A percentile compares a stretch with the other conserved stretches of the same genome.
Evolutionary conservation across 2,113 vertebrate genomes (phyloP).

Genomic region (Phalacrocorax aristotelis): DNA sequence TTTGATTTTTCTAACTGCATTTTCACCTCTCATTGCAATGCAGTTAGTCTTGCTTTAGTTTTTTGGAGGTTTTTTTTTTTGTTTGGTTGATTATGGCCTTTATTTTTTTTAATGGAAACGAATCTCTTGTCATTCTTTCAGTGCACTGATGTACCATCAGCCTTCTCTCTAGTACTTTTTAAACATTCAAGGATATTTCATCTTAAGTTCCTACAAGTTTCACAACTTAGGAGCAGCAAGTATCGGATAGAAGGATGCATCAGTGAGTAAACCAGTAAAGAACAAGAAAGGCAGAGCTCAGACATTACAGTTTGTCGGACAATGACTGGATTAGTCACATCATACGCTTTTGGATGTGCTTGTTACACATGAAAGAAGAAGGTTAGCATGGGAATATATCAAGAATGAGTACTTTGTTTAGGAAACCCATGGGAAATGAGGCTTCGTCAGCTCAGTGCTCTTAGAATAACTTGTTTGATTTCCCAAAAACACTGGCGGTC

Average conservation of each 20-base stretch:
- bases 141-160: background rate
- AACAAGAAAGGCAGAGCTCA: background rate
- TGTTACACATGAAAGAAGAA: background rate
- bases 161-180: background rate
- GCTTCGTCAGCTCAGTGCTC: background rate
- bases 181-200: background rate
- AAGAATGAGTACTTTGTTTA: background rate
- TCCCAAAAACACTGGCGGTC: background rate
- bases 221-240: background rate
- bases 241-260: background rate
- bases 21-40: background rate
- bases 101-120: background rate
- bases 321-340: background rate
- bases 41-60: background rate
- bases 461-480: background rate
- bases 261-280: background rate
- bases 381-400: background rate
- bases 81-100: background rate
- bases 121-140: background rate
- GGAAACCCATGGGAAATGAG: background rate
- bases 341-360: fast-evolving
- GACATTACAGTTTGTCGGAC: fast-evolving
- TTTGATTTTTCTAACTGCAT: background rate
- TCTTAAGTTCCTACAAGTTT: background rate
- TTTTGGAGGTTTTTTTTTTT: background rate